These are phyloP conservation scores for Suricata suricatta DNA, from an alignment of 2,113 vertebrate species.

Conservation along the genomic window DNA sequence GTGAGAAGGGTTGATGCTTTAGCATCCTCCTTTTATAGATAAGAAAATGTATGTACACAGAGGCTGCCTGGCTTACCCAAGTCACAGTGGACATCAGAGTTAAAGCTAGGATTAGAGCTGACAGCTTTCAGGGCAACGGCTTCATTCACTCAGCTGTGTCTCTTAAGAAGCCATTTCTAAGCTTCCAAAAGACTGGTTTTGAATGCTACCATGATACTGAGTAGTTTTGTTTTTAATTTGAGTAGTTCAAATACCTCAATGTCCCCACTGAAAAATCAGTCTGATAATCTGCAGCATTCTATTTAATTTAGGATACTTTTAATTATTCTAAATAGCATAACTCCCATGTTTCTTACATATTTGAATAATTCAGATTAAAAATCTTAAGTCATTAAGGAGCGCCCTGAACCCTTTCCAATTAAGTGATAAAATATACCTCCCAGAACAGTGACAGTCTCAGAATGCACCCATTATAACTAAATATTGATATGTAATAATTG, in stretches of 20 bases:
- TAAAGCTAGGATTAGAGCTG: neutral
- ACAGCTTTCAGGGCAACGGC: neutral
- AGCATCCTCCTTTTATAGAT: neutral
- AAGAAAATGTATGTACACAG: neutral
- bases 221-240: neutral
- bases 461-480: constrained; percentile 10
- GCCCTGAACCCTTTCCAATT: neutral
- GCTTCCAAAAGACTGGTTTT: neutral
- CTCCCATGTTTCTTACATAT: neutral
- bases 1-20: neutral
- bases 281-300: neutral
- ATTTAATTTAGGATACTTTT: too few species aligned
- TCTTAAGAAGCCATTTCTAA: constrained; percentile 9
- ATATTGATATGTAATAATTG: constrained; percentile 3
- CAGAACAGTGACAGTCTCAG: constrained; percentile 17
- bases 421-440: constrained; percentile 31
- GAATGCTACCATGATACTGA: neutral
- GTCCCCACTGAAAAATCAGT: neutral
- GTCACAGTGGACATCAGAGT: neutral
- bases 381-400: neutral
- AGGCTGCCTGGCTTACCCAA: neutral
- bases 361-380: constrained; percentile 20
- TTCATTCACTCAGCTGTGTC: neutral
- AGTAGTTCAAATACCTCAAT: neutral
- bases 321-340: neutral